Evolutionary conservation across 37 sponge, comb jelly and placozoan genomes (phyloP).

Genomic region (Bolinopsis microptera): DNA sequence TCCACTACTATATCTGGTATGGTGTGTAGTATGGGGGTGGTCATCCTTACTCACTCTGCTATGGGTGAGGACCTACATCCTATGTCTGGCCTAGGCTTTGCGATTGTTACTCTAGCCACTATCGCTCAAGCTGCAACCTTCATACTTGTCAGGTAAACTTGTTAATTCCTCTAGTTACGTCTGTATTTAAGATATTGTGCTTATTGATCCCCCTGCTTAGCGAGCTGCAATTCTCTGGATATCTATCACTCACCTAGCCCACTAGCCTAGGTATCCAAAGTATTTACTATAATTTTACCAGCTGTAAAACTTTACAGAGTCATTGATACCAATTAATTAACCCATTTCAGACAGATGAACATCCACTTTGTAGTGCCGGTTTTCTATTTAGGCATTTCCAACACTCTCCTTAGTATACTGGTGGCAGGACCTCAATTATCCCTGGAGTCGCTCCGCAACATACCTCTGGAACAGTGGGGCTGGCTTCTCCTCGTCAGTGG

Average conservation of each 20-base stretch:
- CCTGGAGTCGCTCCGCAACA: not conserved
- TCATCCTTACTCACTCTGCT: not conserved
- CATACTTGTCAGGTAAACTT: conserved; percentile 35
- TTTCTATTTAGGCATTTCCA: conserved; percentile 6
- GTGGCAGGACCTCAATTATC: not conserved
- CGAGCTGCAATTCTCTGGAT: no score
- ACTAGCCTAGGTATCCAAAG: no score
- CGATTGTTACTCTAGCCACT: conserved; percentile 1
- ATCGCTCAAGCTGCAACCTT: conserved; percentile 3
- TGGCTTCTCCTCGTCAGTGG: conserved; percentile 39
- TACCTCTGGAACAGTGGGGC: not conserved
- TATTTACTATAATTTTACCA: no score
- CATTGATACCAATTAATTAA: no score
- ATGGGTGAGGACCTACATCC: not conserved
- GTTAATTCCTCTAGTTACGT: no score
- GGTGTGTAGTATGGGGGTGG: not conserved
- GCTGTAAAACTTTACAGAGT: no score
- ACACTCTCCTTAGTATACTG: not conserved
- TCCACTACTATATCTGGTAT: not conserved
- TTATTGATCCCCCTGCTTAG: no score
- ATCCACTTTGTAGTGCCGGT: conserved; percentile 59
- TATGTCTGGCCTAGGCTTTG: not conserved
- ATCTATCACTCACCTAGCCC: no score
- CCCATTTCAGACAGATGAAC: conserved; percentile 17
- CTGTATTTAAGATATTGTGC: no score